Evolutionary conservation across 2,113 vertebrate species (phyloP).

Genomic region (Spea bombifrons): DNA sequence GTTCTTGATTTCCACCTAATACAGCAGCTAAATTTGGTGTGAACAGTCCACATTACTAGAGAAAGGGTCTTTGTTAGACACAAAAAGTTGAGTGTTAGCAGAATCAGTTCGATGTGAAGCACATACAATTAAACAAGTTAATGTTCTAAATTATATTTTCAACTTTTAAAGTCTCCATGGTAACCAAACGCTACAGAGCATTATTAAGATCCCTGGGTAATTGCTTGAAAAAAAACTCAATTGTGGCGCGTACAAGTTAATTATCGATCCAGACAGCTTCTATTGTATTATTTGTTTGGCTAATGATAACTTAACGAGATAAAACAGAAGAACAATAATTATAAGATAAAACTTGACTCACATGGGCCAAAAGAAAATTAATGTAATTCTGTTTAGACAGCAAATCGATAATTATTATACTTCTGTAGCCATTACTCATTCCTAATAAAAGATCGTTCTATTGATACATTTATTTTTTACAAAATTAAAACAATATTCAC

Average conservation of each 20-base stretch:
- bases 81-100: too few relatives aligned
- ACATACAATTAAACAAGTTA: constrained; percentile 14
- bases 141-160: neutral
- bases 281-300: constrained; percentile 20
- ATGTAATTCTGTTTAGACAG: neutral
- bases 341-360: constrained; percentile 9
- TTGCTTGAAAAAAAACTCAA: neutral
- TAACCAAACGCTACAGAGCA: neutral
- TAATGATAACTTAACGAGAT: constrained; percentile 3
- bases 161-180: constrained; percentile 11
- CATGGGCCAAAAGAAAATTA: neutral
- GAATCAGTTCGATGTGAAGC: too few relatives aligned
- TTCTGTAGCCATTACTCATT: neutral
- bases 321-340: constrained; percentile 16
- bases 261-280: constrained; percentile 9
- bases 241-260: neutral
- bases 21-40: too few relatives aligned
- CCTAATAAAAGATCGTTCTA: neutral
- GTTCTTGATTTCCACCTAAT: too few relatives aligned
- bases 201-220: neutral
- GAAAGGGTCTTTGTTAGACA: too few relatives aligned
- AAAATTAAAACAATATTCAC: neutral
- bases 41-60: too few relatives aligned
- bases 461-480: neutral
- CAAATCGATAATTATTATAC: constrained; percentile 4